phyloP scores from a whole-genome alignment of 2,113 vertebrate genomes.

The Psophia crepitans region DNA sequence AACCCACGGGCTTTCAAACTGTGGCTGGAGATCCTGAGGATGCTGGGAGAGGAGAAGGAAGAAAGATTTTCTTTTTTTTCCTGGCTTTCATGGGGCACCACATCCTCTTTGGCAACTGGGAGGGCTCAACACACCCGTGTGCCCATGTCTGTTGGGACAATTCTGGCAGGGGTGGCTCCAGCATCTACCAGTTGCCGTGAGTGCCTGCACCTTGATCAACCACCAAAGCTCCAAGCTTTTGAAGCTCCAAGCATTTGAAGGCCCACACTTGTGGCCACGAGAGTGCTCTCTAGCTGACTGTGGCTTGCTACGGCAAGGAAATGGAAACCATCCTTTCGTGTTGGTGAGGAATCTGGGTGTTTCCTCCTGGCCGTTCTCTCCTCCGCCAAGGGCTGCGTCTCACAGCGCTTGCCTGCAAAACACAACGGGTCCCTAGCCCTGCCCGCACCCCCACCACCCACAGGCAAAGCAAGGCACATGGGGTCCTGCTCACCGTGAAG shows the following conservation, averaged over 20 bases:
- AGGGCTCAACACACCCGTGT: neutral
- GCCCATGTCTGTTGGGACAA: neutral
- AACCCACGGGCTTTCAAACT: neutral
- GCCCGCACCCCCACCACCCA: neutral
- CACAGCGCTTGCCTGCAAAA: neutral
- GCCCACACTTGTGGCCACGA: neutral
- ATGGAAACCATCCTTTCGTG: neutral
- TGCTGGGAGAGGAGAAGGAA: neutral
- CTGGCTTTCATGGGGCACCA: neutral
- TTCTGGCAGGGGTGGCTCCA: neutral
- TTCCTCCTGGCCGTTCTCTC: neutral
- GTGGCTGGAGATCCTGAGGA: neutral
- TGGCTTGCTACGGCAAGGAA: neutral
- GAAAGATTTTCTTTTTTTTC: neutral
- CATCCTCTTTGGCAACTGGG: rapidly evolving
- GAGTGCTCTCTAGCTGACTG: neutral
- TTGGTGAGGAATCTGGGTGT: neutral
- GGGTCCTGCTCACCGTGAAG: neutral
- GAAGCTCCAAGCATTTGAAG: neutral
- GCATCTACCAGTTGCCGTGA: neutral
- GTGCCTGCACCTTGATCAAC: rapidly evolving
- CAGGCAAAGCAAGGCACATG: rapidly evolving
- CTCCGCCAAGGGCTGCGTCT: neutral
- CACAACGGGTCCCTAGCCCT: neutral
- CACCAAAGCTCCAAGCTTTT: neutral